These are phyloP conservation scores for Thaleichthys pacificus DNA, from an alignment of 2,797 vertebrate genomes.

Conservation along the genomic window DNA sequence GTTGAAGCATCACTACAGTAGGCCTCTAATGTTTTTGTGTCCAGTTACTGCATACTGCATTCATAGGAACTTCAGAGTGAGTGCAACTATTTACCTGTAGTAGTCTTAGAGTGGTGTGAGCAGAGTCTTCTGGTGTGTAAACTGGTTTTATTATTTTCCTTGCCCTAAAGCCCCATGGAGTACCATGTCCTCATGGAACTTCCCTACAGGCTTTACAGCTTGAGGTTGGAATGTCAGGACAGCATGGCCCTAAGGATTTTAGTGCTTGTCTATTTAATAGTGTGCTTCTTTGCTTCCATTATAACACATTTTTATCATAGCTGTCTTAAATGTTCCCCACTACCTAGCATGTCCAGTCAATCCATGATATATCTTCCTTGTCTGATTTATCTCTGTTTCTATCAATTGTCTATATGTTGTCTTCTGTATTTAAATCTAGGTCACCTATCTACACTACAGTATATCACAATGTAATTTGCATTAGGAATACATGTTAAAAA, in stretches of 20 bases:
- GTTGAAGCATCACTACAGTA: not conserved
- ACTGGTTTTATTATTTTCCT: no score
- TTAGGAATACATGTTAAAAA: no score
- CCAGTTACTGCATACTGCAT: not conserved
- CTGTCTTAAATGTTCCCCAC: no score
- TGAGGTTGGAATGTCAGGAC: constrained; percentile 1
- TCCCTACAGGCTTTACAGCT: not conserved
- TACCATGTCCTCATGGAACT: not conserved
- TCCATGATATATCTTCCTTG: no score
- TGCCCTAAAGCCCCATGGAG: not conserved
- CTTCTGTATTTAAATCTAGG: no score
- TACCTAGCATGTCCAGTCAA: no score
- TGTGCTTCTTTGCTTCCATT: not conserved
- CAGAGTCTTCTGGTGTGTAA: not conserved
- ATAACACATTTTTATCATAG: not conserved
- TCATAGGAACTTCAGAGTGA: not conserved
- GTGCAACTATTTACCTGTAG: not conserved
- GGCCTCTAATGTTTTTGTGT: not conserved
- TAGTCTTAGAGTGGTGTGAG: no score
- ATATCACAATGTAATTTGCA: no score
- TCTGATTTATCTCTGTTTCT: not conserved
- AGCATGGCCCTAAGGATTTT: not conserved
- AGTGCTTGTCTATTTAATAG: not conserved
- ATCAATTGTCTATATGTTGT: not conserved
- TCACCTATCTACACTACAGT: no score